Evolutionary conservation across 2,888 invertebrate genomes (phyloP).

Genomic region (Augiades crinisus): DNA sequence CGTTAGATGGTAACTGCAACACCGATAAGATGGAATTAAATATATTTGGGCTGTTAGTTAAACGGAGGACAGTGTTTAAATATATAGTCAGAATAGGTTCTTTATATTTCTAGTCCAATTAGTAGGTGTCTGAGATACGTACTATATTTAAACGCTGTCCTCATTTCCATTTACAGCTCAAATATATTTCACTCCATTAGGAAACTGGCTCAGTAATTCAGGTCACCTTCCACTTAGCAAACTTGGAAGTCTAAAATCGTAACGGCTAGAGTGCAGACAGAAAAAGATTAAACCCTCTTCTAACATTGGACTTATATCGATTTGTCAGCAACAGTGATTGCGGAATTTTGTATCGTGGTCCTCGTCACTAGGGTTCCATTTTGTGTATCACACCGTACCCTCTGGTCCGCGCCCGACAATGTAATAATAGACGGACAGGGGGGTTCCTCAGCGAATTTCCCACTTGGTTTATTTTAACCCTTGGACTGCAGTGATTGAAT

Average conservation of each 20-base stretch:
- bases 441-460: neutral
- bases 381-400: neutral
- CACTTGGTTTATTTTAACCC: slow-evolving; percentile 5
- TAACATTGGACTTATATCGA: neutral
- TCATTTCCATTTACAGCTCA: too few relatives aligned
- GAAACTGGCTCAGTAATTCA: neutral
- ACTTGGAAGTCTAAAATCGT: neutral
- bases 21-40: too few relatives aligned
- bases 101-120: too few relatives aligned
- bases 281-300: neutral
- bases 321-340: neutral
- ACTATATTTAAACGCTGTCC: too few relatives aligned
- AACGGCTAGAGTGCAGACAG: slow-evolving; percentile 2
- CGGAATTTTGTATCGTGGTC: neutral
- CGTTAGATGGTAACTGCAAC: too few relatives aligned
- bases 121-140: too few relatives aligned
- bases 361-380: neutral
- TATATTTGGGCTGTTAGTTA: too few relatives aligned
- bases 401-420: neutral
- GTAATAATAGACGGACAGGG: slow-evolving; percentile 1
- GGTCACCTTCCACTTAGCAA: too few relatives aligned
- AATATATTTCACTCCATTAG: too few relatives aligned
- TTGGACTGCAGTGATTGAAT: neutral
- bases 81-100: too few relatives aligned
- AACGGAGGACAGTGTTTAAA: too few relatives aligned